These are phyloP conservation scores for Hypothenemus hampei DNA, from an alignment of 1,140 invertebrate genomes.

Conservation along the genomic window DNA sequence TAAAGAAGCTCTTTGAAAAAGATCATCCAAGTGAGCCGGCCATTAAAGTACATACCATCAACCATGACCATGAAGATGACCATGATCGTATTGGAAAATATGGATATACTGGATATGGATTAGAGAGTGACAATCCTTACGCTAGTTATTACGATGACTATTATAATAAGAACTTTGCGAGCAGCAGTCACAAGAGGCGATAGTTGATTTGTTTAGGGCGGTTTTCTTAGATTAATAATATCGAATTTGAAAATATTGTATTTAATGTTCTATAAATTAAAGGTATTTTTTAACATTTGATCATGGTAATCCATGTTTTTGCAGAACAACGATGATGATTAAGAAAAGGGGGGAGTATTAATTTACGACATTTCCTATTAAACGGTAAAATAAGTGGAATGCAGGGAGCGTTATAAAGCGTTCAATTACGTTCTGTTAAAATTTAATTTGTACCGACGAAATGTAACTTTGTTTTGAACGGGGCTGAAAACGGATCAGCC, in stretches of 20 bases:
- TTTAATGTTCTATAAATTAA: too few species aligned
- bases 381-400: constrained; percentile 42
- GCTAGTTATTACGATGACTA: constrained; percentile 16
- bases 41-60: constrained; percentile 53
- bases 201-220: too few species aligned
- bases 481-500: constrained; percentile 11
- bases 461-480: constrained; percentile 45
- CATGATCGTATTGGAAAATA: constrained; percentile 30
- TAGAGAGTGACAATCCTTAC: constrained; percentile 7
- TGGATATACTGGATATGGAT: constrained; percentile 12
- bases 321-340: too few species aligned
- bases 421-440: constrained; percentile 45
- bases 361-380: constrained; percentile 44
- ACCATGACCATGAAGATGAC: constrained; percentile 35
- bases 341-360: constrained; percentile 35
- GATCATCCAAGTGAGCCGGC: constrained; percentile 53
- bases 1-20: constrained; percentile 64
- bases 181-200: too few species aligned
- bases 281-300: too few species aligned
- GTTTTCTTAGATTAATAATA: too few species aligned
- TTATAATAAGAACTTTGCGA: background rate
- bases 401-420: constrained; percentile 34
- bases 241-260: too few species aligned
- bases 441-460: constrained; percentile 45
- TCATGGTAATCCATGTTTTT: too few species aligned